A percentile compares a stretch with the other conserved stretches of the same genome.
Conservation (phyloP, 1,140 invertebrate genomes). For the Leptestheria dahalacensis region DNA sequence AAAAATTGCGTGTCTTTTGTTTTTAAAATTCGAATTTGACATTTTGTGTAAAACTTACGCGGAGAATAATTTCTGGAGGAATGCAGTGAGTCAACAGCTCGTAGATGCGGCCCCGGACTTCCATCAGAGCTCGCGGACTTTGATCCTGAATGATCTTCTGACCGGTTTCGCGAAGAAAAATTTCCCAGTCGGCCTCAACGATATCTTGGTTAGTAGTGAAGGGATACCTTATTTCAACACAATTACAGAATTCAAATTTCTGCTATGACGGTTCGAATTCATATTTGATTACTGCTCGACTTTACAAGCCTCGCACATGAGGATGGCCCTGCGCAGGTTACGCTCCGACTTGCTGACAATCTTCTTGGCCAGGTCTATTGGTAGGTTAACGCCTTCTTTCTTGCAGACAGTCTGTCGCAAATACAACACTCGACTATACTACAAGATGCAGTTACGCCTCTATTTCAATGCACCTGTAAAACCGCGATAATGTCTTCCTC, state of each 20-base stretch:
- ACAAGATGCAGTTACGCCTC: no score
- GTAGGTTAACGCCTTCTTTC: conserved; percentile 68
- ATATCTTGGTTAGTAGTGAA: conserved; percentile 70
- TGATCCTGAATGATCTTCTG: conserved; percentile 76
- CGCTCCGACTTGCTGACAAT: conserved; percentile 67
- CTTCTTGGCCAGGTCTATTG: conserved; percentile 54
- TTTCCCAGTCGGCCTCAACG: conserved; percentile 81
- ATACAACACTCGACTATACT: background rate
- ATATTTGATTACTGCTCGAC: conserved; percentile 54
- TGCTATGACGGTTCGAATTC: conserved; percentile 23
- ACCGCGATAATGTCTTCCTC: conserved; percentile 56
- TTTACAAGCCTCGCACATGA: conserved; percentile 88
- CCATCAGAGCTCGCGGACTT: conserved; percentile 62
- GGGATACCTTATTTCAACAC: conserved; percentile 43
- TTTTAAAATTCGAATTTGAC: background rate
- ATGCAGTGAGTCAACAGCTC: conserved; percentile 88
- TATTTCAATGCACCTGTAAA: conserved; percentile 18
- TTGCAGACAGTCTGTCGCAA: conserved; percentile 51
- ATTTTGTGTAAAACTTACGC: conserved; percentile 33
- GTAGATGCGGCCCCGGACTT: conserved; percentile 76
- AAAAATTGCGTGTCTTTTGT: background rate
- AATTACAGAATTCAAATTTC: conserved; percentile 1
- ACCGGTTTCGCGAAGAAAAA: conserved; percentile 74
- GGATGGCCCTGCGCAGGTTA: conserved; percentile 81
- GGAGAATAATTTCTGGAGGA: conserved; percentile 85